Conservation (phyloP, 2,113 vertebrate genomes). For the Bujurquina vittata region DNA sequence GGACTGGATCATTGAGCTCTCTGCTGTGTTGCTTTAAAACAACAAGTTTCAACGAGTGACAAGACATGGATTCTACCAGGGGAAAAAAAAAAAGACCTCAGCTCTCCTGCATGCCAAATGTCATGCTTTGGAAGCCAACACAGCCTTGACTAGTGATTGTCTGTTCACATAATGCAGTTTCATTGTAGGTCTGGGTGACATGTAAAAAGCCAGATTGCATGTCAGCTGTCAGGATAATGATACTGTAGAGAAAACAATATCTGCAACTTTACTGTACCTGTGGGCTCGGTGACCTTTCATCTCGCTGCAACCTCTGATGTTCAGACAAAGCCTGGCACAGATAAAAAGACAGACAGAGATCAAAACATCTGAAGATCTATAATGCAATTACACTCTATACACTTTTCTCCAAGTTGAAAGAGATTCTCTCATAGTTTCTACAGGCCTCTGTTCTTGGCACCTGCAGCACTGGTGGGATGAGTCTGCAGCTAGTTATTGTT, state of each 20-base stretch:
- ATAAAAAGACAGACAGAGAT: slow-evolving; percentile 64
- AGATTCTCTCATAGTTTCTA: slow-evolving; percentile 42
- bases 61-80: slow-evolving; percentile 59
- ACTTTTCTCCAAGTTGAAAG: slow-evolving; percentile 50
- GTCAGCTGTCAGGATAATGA: slow-evolving; percentile 65
- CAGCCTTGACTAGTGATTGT: slow-evolving; percentile 22
- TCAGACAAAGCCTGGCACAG: slow-evolving; percentile 67
- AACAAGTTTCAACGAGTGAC: slow-evolving; percentile 78
- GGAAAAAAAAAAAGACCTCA: slow-evolving; percentile 37
- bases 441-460: slow-evolving; percentile 27
- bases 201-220: slow-evolving; percentile 58
- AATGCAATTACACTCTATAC: slow-evolving; percentile 55
- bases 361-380: slow-evolving; percentile 54
- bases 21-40: slow-evolving; percentile 67
- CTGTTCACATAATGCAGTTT: background rate
- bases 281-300: slow-evolving; percentile 67
- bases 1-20: slow-evolving; percentile 61
- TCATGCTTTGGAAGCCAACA: slow-evolving; percentile 43
- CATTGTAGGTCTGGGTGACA: slow-evolving; percentile 49
- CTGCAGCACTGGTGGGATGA: slow-evolving; percentile 20
- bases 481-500: slow-evolving; percentile 27
- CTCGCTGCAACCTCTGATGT: slow-evolving; percentile 55
- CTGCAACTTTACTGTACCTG: slow-evolving; percentile 34
- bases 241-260: slow-evolving; percentile 61
- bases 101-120: slow-evolving; percentile 50